Percentiles rank a stretch among this genome's conserved stretches.
Conservation (phyloP, 2,797 vertebrate species). For the Sylvia borin region DNA sequence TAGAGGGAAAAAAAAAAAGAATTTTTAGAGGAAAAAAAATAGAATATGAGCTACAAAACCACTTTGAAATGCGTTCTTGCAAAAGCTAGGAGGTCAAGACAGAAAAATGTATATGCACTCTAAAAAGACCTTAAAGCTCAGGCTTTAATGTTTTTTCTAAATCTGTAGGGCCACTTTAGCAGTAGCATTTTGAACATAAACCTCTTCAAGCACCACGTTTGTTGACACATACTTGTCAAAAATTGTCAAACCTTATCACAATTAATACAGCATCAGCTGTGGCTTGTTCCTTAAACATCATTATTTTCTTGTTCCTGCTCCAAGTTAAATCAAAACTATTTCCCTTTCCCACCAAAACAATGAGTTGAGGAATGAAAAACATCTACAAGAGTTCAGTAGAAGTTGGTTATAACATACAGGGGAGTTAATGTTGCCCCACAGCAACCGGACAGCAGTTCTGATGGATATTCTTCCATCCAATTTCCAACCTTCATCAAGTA, state of each 20-base stretch:
- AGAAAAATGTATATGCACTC: neutral
- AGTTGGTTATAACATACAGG: neutral
- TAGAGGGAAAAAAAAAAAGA: neutral
- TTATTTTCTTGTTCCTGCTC: neutral
- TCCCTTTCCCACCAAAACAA: neutral
- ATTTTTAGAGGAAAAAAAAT: neutral
- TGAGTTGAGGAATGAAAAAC: neutral
- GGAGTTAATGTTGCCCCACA: neutral
- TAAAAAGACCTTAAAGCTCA: neutral
- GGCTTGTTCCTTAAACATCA: neutral
- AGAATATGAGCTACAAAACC: neutral
- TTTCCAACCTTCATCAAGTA: neutral
- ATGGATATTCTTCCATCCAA: neutral
- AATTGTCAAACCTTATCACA: neutral
- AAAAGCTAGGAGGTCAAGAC: neutral
- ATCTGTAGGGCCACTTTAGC: neutral
- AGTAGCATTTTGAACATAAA: neutral
- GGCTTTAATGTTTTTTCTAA: neutral
- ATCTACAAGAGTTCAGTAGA: neutral
- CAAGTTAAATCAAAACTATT: neutral
- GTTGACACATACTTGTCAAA: neutral
- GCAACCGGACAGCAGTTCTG: neutral
- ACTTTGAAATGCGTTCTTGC: neutral
- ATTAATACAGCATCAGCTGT: neutral
- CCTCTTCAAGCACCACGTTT: neutral